These are phyloP conservation scores for Catocala fraxini DNA, from an alignment of 2,888 invertebrate species.

Conservation along the genomic window DNA sequence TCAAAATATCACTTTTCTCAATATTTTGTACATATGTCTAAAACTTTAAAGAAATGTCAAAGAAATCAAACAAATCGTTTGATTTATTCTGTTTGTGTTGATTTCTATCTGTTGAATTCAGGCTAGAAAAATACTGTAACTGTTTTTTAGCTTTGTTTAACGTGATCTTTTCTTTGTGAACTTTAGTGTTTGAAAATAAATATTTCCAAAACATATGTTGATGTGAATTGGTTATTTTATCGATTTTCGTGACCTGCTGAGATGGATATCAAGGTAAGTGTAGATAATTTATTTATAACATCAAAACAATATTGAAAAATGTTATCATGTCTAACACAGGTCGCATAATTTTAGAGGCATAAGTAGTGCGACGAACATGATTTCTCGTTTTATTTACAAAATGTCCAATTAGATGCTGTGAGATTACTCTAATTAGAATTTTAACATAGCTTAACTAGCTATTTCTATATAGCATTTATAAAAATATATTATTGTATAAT, in stretches of 20 bases:
- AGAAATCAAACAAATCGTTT: slow-evolving; percentile 39
- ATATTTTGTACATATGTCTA: neutral
- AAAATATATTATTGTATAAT: too few relatives aligned
- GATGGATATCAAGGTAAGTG: slow-evolving; percentile 83
- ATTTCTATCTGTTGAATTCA: slow-evolving; percentile 25
- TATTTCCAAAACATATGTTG: slow-evolving; percentile 47
- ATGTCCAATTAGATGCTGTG: too few relatives aligned
- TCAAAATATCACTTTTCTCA: neutral
- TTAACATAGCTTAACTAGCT: too few relatives aligned
- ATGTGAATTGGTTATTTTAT: slow-evolving; percentile 66
- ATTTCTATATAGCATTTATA: too few relatives aligned
- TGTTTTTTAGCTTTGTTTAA: slow-evolving; percentile 5
- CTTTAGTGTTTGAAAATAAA: slow-evolving; percentile 21
- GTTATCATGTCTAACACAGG: neutral
- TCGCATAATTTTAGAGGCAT: too few relatives aligned
- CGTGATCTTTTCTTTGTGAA: slow-evolving; percentile 18
- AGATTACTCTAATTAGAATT: too few relatives aligned
- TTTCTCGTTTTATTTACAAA: too few relatives aligned
- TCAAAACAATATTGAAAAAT: neutral
- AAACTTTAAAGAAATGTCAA: slow-evolving; percentile 27
- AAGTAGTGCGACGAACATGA: too few relatives aligned
- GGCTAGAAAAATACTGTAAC: slow-evolving; percentile 10
- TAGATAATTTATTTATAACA: slow-evolving; percentile 9
- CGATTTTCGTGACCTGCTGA: slow-evolving; percentile 66
- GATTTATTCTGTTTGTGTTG: slow-evolving; percentile 30